phyloP scores from a whole-genome alignment of 2,113 vertebrate genomes.

The Dolichotis patagonum region DNA sequence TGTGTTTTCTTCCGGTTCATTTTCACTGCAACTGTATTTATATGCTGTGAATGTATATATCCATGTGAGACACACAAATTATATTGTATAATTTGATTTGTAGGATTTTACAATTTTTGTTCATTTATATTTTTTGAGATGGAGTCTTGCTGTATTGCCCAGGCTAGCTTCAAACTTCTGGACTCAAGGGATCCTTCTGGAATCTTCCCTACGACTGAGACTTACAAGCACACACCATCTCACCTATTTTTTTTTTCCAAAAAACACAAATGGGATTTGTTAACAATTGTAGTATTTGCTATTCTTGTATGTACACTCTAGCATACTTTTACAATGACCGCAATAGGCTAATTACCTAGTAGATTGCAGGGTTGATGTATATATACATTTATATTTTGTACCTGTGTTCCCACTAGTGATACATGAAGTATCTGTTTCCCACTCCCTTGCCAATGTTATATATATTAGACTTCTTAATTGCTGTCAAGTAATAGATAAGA shows the following conservation, averaged over 20 bases:
- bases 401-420: background rate
- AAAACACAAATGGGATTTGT: background rate
- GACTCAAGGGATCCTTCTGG: background rate
- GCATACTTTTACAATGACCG: background rate
- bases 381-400: conserved; percentile 15
- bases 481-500: conserved; percentile 20
- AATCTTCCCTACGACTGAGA: background rate
- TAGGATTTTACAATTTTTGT: background rate
- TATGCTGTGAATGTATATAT: background rate
- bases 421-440: background rate
- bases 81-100: conserved; percentile 24
- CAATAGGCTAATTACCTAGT: background rate
- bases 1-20: background rate
- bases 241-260: background rate
- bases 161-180: background rate
- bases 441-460: background rate
- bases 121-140: background rate
- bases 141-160: background rate
- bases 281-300: background rate
- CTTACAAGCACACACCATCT: background rate
- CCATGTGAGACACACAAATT: background rate
- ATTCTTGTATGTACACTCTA: background rate
- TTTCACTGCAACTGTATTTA: background rate
- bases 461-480: background rate
- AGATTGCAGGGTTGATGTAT: background rate